A percentile compares a stretch with the other conserved stretches of the same genome.
Conservation (phyloP, 2,797 vertebrate species). For the Clarias laeviceps region DNA sequence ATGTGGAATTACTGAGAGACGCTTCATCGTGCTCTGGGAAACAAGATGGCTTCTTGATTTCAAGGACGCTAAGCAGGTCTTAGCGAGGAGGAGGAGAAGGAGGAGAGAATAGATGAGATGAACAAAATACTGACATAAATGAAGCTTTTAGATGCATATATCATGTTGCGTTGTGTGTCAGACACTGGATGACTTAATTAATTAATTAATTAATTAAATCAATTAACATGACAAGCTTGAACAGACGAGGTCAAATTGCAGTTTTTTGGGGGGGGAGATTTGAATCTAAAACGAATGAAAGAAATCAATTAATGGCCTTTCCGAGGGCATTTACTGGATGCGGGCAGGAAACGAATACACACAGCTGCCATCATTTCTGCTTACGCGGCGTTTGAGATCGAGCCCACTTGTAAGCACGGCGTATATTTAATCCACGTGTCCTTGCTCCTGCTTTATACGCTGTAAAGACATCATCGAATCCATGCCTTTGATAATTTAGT, state of each 20-base stretch:
- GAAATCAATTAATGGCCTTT: constrained; percentile 41
- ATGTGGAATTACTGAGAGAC: constrained; percentile 34
- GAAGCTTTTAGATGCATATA: not conserved
- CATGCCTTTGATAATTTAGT: not conserved
- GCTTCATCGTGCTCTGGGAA: constrained; percentile 14
- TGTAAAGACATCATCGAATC: not conserved
- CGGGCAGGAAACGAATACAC: constrained; percentile 30
- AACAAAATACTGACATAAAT: not conserved
- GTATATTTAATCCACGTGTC: constrained; percentile 30
- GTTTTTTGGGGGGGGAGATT: not conserved
- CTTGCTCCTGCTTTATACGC: constrained; percentile 4
- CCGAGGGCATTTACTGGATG: constrained; percentile 31
- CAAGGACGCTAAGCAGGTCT: not conserved
- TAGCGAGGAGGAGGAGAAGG: not conserved
- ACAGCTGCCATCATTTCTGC: constrained; percentile 11
- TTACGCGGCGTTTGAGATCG: constrained; percentile 12
- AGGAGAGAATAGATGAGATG: too few species aligned
- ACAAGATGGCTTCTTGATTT: not conserved
- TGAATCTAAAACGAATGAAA: not conserved
- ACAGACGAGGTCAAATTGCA: not conserved
- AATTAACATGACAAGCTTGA: constrained; percentile 16
- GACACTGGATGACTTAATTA: not conserved
- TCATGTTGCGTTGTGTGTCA: not conserved
- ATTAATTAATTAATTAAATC: not conserved
- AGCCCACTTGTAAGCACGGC: not conserved